Base-by-base conservation (phyloP, 2,797 vertebrate species). In the Anguilla marmorata region DNA sequence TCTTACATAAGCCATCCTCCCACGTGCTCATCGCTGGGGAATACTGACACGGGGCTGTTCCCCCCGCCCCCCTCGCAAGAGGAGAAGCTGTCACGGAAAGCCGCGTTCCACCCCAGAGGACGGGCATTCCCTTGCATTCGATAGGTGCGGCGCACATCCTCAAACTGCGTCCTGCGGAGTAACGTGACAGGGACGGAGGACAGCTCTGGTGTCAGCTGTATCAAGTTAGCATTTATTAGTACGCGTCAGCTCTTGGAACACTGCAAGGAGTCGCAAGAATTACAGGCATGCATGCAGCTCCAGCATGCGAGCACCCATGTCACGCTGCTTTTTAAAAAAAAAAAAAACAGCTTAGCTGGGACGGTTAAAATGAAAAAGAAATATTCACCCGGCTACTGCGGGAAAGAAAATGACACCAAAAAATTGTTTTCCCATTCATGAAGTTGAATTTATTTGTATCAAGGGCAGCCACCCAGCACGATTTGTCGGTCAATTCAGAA, bases 391-490 rank as follows among this genome's bases (percentile, higher is more conserved):
- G 24, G 9, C n/a, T 72, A 9, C 76, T 82, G 54, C 7, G 66
- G 79, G 86, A 83, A 83, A 58, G 33, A 66, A 9, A 54, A 69
- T 45, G 33, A 80, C 54, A 72, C 7, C 7, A 8, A 54, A 82
- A 16, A 80, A 84, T 52, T 33, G 12, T 58, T 41, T 14, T 48
- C 7, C 82, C 82, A 21, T 88, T 85, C 45, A 48, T 88, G 30
- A 83, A 88, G 74, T 83, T 24, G 6, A 82, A 82, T 66, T 80
- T 83, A 86, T 82, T 66, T 88, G 41, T 82, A 58, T 63, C 58
- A 82, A 66, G 45, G 85, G 72, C 54, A 66, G 72, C 41, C 16
- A 41, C 86, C 88, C 85, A 86, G 74, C 19, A 80, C 1, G 14
- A 19, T 45, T 88, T 63, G 19, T 69, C 19, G 33, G 58, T 83